Conservation (phyloP, 2,888 invertebrate genomes). For the Ligdia adustata region DNA sequence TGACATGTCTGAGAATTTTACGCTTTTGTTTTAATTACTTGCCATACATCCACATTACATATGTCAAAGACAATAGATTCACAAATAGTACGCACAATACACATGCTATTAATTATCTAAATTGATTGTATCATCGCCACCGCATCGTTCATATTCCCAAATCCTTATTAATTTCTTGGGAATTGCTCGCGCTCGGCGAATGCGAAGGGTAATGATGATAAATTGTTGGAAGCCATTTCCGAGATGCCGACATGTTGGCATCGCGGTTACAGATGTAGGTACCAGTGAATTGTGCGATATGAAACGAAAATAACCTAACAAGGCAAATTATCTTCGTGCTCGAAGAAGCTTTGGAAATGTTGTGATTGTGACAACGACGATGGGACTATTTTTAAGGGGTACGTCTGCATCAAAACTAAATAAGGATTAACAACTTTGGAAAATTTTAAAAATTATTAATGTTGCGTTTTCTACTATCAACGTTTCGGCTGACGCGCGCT, state of each 20-base stretch:
- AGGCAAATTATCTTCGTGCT: conserved; percentile 4
- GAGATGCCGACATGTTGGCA: conserved; percentile 23
- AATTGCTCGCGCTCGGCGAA: conserved; percentile 30
- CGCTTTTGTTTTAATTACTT: too few relatives aligned
- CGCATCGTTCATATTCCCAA: conserved; percentile 20
- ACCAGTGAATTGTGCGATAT: conserved; percentile 5
- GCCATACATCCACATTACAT: too few relatives aligned
- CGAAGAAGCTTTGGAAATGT: too few relatives aligned
- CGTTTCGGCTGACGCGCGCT: too few relatives aligned
- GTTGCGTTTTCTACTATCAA: too few relatives aligned
- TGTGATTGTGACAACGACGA: too few relatives aligned
- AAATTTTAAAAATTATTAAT: too few relatives aligned
- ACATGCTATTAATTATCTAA: conserved; percentile 5
- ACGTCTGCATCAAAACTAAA: too few relatives aligned
- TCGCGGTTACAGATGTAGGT: conserved; percentile 9
- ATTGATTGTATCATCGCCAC: conserved; percentile 14
- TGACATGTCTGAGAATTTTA: too few relatives aligned
- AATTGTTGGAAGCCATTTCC: conserved; percentile 29
- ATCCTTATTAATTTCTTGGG: conserved; percentile 37
- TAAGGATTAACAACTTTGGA: too few relatives aligned
- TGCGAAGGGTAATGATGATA: conserved; percentile 35
- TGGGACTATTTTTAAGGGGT: too few relatives aligned
- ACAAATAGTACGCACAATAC: neutral
- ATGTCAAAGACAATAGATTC: too few relatives aligned
- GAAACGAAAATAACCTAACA: conserved; percentile 9